phyloP scores from a whole-genome alignment of 2,888 invertebrate genomes.

The Sipha maydis region DNA sequence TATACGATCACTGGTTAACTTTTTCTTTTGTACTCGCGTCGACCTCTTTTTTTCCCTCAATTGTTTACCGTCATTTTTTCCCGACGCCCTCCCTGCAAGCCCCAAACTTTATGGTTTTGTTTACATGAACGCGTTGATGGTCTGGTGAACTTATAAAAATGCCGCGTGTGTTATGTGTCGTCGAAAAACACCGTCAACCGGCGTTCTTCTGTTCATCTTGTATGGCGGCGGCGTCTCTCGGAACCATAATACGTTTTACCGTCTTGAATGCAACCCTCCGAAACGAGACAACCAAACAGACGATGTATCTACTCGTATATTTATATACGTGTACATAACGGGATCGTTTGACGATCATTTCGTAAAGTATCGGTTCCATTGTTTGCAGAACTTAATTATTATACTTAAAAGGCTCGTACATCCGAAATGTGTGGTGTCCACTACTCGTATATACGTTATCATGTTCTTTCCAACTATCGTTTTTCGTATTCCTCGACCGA shows the following conservation, averaged over 20 bases:
- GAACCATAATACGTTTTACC: slow-evolving; percentile 1
- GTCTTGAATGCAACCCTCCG: background rate
- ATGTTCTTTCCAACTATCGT: background rate
- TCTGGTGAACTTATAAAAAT: slow-evolving; percentile 29
- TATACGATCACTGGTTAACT: slow-evolving; percentile 18
- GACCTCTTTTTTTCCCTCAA: too few species aligned
- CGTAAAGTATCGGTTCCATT: background rate
- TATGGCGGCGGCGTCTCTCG: background rate
- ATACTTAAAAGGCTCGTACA: background rate
- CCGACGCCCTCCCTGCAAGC: background rate
- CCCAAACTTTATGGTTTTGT: slow-evolving; percentile 40
- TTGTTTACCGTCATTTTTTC: background rate
- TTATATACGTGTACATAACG: too few species aligned
- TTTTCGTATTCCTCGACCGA: background rate
- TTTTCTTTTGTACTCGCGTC: slow-evolving; percentile 4
- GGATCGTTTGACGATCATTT: background rate
- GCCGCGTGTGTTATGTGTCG: background rate
- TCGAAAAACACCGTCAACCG: background rate
- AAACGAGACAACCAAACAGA: background rate
- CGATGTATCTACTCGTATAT: too few species aligned
- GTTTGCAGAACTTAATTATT: background rate
- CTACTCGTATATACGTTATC: background rate
- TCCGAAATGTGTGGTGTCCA: too few species aligned
- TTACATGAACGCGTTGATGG: slow-evolving; percentile 14
- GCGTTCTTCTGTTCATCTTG: background rate